Evolutionary conservation across 2,797 vertebrate species (phyloP), one percentile per base, ranked within the genome.

Genomic region (Orientallactaga sibirica): DNA sequence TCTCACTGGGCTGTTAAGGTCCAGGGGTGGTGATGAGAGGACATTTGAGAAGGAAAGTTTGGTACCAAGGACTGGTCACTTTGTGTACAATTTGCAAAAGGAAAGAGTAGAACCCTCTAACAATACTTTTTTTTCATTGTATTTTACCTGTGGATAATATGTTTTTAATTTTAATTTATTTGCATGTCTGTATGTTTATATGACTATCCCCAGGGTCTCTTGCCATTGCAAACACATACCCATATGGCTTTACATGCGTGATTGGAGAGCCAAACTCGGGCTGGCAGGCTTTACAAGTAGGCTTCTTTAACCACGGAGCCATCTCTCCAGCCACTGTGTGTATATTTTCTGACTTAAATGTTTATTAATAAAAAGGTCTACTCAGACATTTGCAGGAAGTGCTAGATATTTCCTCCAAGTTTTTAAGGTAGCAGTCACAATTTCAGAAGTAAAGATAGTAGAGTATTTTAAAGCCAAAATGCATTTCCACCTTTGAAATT

Each of bases 371-470:
- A 78, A 85, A 78, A 85, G 22, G 5, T 52, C 29, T 82, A 52
- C 33, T 82, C 7, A 66, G 37, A 9, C 70, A 61, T 64, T 88
- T 27, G 16, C 5, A 33, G 58, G n/a, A 48, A 27, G 20, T 37
- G 1, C 41, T 71, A 55, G 18, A 14, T 66, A 29, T 25, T 85
- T 78, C 61, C 66, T 70, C 87, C 1, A 22, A 48, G 27, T 70
- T 84, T 68, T 73, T 94, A 70, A 66, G 24, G 15, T 52, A 67
- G 3, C 22, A 82, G 16, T 77, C 19, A 10, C n/a, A 55, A 58
- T 90, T 76, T 92, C 20, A 78, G 83, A 91, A 84, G 41, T 61
- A 25, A 90, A 79, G 71, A 24, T 79, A 9, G 12, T 12, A 22
- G 27, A 52, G 7, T 75, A 22, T 88, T 77, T 88, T 33, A 52